These are phyloP conservation scores for Lordiphosa collinella DNA, from an alignment of 1,140 invertebrate genomes.

Conservation along the genomic window DNA sequence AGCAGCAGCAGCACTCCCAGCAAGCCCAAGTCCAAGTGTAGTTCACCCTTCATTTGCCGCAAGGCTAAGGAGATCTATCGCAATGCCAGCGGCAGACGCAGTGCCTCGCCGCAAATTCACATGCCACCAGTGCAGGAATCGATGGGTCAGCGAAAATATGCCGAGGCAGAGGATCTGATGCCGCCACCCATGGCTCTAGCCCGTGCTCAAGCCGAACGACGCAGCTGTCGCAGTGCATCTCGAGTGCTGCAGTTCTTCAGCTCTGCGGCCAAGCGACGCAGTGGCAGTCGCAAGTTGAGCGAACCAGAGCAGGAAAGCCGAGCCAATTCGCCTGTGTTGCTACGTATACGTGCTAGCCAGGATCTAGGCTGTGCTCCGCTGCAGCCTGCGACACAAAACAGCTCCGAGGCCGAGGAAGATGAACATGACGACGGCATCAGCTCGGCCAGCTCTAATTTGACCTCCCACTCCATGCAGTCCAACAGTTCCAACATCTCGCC, in stretches of 20 bases:
- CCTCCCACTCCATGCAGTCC: slow-evolving; percentile 34
- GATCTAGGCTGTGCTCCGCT: slow-evolving; percentile 54
- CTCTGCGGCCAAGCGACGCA: slow-evolving; percentile 55
- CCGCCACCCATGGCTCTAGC: slow-evolving; percentile 55
- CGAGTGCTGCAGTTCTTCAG: slow-evolving; percentile 72
- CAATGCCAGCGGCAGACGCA: slow-evolving; percentile 61
- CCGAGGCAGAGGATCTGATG: slow-evolving; percentile 63
- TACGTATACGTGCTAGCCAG: slow-evolving; percentile 40
- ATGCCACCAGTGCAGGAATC: not conserved
- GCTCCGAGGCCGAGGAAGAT: slow-evolving; percentile 52
- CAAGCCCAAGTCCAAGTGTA: slow-evolving; percentile 28
- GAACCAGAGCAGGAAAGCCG: slow-evolving; percentile 36
- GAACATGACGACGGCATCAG: slow-evolving; percentile 65
- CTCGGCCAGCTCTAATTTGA: slow-evolving; percentile 64
- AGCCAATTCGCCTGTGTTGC: slow-evolving; percentile 42
- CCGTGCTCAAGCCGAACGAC: slow-evolving; percentile 55
- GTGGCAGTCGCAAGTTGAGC: slow-evolving; percentile 49
- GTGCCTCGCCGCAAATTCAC: slow-evolving; percentile 57
- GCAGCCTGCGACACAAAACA: slow-evolving; percentile 3
- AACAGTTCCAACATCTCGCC: slow-evolving; percentile 65
- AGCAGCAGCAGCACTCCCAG: slow-evolving; percentile 44
- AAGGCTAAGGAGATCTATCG: slow-evolving; percentile 63
- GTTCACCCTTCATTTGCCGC: slow-evolving; percentile 54
- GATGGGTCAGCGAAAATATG: slow-evolving; percentile 33
- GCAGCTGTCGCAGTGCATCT: slow-evolving; percentile 65